Evolutionary conservation across 2,888 invertebrate species (phyloP).

Genomic region (Myopa testacea): DNA sequence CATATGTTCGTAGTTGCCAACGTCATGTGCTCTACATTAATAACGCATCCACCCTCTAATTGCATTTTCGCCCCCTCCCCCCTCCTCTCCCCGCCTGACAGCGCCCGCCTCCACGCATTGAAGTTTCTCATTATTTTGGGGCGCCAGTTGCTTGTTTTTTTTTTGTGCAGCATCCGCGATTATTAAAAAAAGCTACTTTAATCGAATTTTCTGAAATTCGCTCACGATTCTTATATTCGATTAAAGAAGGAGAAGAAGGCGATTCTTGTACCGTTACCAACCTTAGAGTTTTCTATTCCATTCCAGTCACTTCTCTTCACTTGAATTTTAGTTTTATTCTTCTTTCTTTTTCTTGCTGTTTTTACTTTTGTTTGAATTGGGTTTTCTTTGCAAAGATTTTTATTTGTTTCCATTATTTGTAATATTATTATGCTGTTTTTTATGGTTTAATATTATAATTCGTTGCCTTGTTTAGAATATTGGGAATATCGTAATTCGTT

Average conservation of each 20-base stretch:
- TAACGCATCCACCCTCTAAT: slow-evolving; percentile 69
- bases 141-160: background rate
- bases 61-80: slow-evolving; percentile 56
- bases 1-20: background rate
- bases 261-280: no score
- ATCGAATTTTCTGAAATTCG: slow-evolving; percentile 53
- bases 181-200: slow-evolving; percentile 33
- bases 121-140: slow-evolving; percentile 17
- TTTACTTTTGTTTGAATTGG: no score
- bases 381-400: no score
- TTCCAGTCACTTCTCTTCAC: background rate
- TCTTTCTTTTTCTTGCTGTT: background rate
- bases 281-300: no score
- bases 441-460: no score
- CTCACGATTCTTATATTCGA: slow-evolving; percentile 60
- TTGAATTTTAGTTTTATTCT: slow-evolving; percentile 22
- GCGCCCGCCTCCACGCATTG: slow-evolving; percentile 29
- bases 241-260: slow-evolving; percentile 47
- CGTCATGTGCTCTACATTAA: slow-evolving; percentile 62
- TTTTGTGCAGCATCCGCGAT: slow-evolving; percentile 18
- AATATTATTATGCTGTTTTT: no score
- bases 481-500: no score
- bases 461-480: no score
- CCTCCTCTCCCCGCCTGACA: slow-evolving; percentile 28
- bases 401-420: no score